A percentile compares a stretch with the other conserved stretches of the same genome.
phyloP scores from a whole-genome alignment of 1,140 invertebrate genomes.

The Chironomus striatipennis region DNA sequence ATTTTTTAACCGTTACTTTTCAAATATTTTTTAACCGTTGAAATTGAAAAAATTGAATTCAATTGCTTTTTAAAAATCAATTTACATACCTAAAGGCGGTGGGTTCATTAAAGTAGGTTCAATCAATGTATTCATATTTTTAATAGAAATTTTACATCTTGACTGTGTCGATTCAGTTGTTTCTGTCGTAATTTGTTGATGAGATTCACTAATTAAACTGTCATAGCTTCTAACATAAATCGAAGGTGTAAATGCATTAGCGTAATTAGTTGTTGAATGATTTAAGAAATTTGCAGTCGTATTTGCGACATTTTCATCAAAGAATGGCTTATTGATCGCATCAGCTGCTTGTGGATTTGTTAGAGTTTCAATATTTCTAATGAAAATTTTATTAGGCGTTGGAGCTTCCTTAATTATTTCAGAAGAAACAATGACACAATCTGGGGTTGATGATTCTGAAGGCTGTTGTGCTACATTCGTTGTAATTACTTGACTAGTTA shows the following conservation, averaged over 20 bases:
- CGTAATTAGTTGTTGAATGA: not conserved
- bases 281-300: not conserved
- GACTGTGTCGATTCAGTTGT: not conserved
- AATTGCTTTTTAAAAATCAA: too few species aligned
- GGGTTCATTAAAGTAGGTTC: not conserved
- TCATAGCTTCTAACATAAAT: constrained; percentile 18
- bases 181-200: not conserved
- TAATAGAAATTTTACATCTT: not conserved
- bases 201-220: not conserved
- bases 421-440: not conserved
- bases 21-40: too few species aligned
- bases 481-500: not conserved
- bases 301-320: not conserved
- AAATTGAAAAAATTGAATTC: too few species aligned
- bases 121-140: not conserved
- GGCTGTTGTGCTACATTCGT: not conserved
- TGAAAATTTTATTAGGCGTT: not conserved
- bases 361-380: constrained; percentile 15
- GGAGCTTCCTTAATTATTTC: not conserved
- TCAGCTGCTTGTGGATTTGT: not conserved
- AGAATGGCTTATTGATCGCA: not conserved
- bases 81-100: too few species aligned
- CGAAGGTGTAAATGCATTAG: not conserved
- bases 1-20: too few species aligned
- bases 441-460: not conserved